Conservation (phyloP, 2,113 vertebrate species). For the Rhinopomastus cyanomelas region DNA sequence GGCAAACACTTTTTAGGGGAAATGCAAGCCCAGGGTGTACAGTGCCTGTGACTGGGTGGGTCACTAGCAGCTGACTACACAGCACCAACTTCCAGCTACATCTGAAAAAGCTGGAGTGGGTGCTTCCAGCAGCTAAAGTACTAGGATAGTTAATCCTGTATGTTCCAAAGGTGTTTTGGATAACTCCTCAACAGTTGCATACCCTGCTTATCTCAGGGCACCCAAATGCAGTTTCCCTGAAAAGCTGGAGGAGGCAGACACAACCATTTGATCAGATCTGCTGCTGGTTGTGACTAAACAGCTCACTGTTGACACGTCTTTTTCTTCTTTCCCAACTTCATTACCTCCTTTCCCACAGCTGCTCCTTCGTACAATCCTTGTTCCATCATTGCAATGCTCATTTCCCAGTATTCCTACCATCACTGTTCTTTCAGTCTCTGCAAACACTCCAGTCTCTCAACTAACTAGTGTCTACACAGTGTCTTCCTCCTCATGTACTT, state of each 20-base stretch:
- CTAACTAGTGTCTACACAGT: not conserved
- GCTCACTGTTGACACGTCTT: not conserved
- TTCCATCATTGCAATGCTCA: not conserved
- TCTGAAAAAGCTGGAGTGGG: not conserved
- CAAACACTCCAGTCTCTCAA: not conserved
- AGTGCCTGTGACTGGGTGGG: not conserved
- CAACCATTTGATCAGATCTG: not conserved
- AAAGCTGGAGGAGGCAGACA: not conserved
- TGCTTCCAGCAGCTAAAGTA: not conserved
- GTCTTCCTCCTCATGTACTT: not conserved
- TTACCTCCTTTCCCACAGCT: not conserved
- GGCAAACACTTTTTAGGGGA: not conserved
- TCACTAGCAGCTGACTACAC: not conserved
- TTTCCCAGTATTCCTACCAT: not conserved
- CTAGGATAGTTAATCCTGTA: not conserved
- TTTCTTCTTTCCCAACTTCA: not conserved
- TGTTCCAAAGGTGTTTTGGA: not conserved
- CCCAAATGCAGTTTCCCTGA: not conserved
- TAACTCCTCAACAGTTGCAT: too few relatives aligned
- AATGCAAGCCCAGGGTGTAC: not conserved
- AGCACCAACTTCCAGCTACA: not conserved
- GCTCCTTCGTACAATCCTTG: not conserved
- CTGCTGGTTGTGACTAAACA: not conserved
- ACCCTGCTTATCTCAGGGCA: not conserved
- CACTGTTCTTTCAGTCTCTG: not conserved